Conservation (phyloP, 2,113 vertebrate species). For the Rhabdornis inornatus region DNA sequence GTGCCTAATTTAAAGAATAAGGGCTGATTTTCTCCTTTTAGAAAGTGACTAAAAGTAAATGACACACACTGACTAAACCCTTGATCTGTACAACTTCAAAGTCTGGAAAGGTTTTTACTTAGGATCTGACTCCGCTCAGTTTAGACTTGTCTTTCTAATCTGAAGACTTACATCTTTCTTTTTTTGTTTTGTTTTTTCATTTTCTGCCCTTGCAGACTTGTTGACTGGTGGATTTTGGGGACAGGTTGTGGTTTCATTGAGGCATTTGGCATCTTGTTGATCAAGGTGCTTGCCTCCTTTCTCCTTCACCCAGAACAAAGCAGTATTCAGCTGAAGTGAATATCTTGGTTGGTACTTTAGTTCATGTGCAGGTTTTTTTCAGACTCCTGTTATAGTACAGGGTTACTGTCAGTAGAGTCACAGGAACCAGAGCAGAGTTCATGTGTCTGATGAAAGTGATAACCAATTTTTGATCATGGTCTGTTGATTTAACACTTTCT, state of each 20-base stretch:
- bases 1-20: not conserved
- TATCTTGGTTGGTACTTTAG: not conserved
- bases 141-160: not conserved
- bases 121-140: not conserved
- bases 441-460: not conserved
- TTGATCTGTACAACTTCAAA: not conserved
- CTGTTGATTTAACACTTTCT: not conserved
- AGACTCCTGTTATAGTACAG: not conserved
- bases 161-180: not conserved
- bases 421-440: not conserved
- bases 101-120: conserved; percentile 35
- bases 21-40: not conserved
- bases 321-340: not conserved
- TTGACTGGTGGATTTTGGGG: conserved; percentile 11
- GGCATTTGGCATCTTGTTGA: not conserved
- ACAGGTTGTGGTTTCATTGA: conserved; percentile 19
- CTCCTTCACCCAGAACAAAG: not conserved
- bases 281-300: not conserved
- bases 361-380: not conserved
- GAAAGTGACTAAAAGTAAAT: not conserved
- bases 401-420: not conserved
- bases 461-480: not conserved
- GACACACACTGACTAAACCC: not conserved
- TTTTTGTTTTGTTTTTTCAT: not conserved
- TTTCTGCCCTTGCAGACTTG: not conserved